These are phyloP conservation scores for Peromyscus melanophrys DNA, from an alignment of 2,797 vertebrate species.

Conservation along the genomic window DNA sequence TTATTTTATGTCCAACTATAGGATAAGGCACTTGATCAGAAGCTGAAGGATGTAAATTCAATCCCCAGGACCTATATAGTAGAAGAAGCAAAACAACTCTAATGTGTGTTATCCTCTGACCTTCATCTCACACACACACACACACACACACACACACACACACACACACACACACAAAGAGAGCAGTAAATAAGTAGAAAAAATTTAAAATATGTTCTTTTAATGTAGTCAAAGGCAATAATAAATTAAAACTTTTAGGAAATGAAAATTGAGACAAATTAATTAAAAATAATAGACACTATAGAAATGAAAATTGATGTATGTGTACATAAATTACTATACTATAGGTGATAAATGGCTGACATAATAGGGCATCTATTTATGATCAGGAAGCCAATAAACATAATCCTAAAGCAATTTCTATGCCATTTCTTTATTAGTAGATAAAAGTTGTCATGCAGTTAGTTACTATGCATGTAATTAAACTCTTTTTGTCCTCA, in stretches of 20 bases:
- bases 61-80: no score
- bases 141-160: not conserved
- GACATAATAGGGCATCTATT: not conserved
- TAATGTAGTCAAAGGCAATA: not conserved
- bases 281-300: not conserved
- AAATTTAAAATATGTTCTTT: not conserved
- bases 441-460: constrained; percentile 18
- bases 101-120: not conserved
- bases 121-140: not conserved
- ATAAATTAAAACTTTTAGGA: not conserved
- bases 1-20: not conserved
- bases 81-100: no score
- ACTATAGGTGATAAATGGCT: not conserved
- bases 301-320: not conserved
- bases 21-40: not conserved
- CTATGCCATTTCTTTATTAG: constrained; percentile 5
- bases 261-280: not conserved
- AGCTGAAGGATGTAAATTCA: not conserved
- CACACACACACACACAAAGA: not conserved
- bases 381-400: not conserved
- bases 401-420: not conserved
- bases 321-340: not conserved
- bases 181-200: not conserved
- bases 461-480: constrained; percentile 53
- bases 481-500: constrained; percentile 51